Evolutionary conservation across 1,140 invertebrate species (phyloP).

Genomic region (Pissodes strobi): DNA sequence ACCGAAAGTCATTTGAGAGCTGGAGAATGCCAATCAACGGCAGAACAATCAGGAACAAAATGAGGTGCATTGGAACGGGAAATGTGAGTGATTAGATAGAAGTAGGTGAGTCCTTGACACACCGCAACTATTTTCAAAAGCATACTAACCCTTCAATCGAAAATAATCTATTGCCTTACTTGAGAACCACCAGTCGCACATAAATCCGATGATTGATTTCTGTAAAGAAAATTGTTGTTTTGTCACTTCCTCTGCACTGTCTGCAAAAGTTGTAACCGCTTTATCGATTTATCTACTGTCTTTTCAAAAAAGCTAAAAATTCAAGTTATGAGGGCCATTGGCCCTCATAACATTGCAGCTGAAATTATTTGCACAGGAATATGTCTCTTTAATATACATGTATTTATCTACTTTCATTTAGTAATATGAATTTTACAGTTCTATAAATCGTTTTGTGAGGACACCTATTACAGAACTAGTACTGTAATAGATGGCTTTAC

Average conservation of each 20-base stretch:
- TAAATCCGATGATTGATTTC: slow-evolving; percentile 43
- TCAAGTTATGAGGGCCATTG: slow-evolving; percentile 44
- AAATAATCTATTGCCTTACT: slow-evolving; percentile 24
- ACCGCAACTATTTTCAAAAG: slow-evolving; percentile 52
- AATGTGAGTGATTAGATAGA: slow-evolving; percentile 56
- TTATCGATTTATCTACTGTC: slow-evolving; percentile 44
- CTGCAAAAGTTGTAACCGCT: slow-evolving; percentile 55
- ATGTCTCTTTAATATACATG: slow-evolving; percentile 31
- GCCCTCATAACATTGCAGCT: background rate
- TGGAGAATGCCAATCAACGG: too few relatives aligned
- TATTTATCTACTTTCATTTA: too few relatives aligned
- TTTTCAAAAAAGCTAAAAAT: slow-evolving; percentile 54
- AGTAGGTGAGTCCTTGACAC: slow-evolving; percentile 48
- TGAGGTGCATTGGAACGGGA: slow-evolving; percentile 35
- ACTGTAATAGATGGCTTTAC: too few relatives aligned
- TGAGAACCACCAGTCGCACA: slow-evolving; percentile 35
- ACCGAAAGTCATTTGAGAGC: too few relatives aligned
- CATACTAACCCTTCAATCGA: slow-evolving; percentile 41
- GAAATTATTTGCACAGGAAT: slow-evolving; percentile 35
- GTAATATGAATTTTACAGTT: too few relatives aligned
- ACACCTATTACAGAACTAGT: too few relatives aligned
- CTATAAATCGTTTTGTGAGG: too few relatives aligned
- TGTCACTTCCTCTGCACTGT: slow-evolving; percentile 52
- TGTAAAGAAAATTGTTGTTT: slow-evolving; percentile 49
- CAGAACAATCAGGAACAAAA: too few relatives aligned